Evolutionary conservation across 2,113 vertebrate genomes (phyloP), one percentile per base, ranked within the genome.

Genomic region (Indicator maculatus): DNA sequence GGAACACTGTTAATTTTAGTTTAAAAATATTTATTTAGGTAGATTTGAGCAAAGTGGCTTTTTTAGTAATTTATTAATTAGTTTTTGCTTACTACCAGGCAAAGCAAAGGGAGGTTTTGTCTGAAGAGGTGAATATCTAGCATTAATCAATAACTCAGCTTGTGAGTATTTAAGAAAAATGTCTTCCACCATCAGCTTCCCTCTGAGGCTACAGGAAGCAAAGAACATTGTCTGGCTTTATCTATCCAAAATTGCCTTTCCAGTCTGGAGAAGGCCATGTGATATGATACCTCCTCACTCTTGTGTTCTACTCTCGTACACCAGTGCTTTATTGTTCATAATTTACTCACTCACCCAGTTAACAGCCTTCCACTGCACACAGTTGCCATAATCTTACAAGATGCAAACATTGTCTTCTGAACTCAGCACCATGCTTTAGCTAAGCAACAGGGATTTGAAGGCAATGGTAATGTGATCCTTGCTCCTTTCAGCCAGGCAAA

Each of bases 101-200:
- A 91, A 94, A 79, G 30, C 2, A 10, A 50, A 36, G 20, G 38
- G 15, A 20, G 17, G 27, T 65, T 89, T 93, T 53, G 47, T 58
- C 52, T 81, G 58, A 90, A 81, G 58, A 91, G 30, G n/a, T 67
- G 19, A 78, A 72, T 86, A 60, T 60, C 47, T 61, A 78, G 39
- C 44, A 71, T 66, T 81, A 95, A 96, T 94, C 83, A 94, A 95
- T 95, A 93, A 66, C 30, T 60, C 58, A 65, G 58, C 61, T 64
- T 90, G 65, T 64, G 56, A 91, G 38, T 17, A 72, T 78, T 88
- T 93, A 66, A 78, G 80, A 78, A 88, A 88, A 91, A 93, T 64
- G 47, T 92, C 60, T 91, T 93, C 65, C 77, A 91, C 41, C 38
- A 77, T 58, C 20, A 69, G 21, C 58, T 86, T 93, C 31, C 87